Percentiles rank a stretch among this genome's conserved stretches.
These are phyloP conservation scores for Venustaconcha ellipsiformis DNA, from an alignment of 1,140 invertebrate species.

Conservation along the genomic window DNA sequence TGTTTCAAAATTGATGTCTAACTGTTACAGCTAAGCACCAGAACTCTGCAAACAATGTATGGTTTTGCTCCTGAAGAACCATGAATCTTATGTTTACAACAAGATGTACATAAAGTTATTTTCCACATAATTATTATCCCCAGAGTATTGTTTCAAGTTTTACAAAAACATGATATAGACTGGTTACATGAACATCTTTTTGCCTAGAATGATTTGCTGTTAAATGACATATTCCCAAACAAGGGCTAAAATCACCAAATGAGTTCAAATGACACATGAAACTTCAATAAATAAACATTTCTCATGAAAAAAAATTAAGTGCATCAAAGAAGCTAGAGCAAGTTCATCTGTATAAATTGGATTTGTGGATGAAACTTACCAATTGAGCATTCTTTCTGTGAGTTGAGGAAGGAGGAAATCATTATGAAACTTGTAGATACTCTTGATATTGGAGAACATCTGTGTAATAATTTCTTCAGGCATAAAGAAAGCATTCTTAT, in stretches of 20 bases:
- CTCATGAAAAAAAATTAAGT: neutral
- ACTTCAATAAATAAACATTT: neutral
- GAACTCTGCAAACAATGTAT: too few species aligned
- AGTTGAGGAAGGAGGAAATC: conserved; percentile 74
- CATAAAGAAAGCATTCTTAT: conserved; percentile 70
- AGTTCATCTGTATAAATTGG: neutral
- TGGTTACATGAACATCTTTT: too few species aligned
- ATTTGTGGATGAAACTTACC: conserved; percentile 59
- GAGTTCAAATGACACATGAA: neutral
- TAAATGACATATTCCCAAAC: neutral
- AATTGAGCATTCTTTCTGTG: conserved; percentile 71
- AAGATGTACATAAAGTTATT: too few species aligned
- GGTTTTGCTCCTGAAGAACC: too few species aligned
- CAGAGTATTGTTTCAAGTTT: too few species aligned
- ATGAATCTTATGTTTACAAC: too few species aligned
- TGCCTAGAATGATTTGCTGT: neutral
- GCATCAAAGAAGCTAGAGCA: neutral
- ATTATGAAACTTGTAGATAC: conserved; percentile 74
- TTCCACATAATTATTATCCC: too few species aligned
- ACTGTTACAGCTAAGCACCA: too few species aligned
- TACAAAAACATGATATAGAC: too few species aligned
- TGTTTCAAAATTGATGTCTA: too few species aligned
- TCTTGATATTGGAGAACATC: conserved; percentile 75
- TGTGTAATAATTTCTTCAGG: conserved; percentile 70
- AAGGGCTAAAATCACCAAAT: neutral